These are phyloP conservation scores for Adrianichthys oophorus DNA, from an alignment of 2,797 vertebrate species.

Conservation along the genomic window DNA sequence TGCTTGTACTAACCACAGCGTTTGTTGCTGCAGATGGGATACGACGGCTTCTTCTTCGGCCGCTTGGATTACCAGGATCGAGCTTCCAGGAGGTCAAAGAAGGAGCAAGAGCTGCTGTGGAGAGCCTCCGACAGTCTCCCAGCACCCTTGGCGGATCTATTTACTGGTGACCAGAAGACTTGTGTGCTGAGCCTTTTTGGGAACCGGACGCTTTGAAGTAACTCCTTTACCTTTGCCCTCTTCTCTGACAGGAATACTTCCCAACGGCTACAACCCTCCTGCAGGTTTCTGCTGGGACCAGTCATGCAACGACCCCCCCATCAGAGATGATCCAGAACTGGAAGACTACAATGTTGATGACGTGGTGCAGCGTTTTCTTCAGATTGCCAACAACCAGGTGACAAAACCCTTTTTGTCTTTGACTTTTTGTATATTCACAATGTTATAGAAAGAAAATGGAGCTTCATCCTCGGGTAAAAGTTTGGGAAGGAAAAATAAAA, in stretches of 20 bases:
- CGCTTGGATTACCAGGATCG: constrained; percentile 92
- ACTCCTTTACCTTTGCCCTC: not conserved
- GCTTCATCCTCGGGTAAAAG: no score
- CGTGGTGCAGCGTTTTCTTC: constrained; percentile 77
- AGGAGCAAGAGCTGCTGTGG: constrained; percentile 89
- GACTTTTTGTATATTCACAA: not conserved
- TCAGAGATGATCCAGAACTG: constrained; percentile 83
- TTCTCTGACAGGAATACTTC: constrained; percentile 82
- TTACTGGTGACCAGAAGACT: constrained; percentile 78
- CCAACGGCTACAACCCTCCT: constrained; percentile 87
- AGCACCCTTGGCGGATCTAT: constrained; percentile 83
- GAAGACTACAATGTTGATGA: constrained; percentile 85
- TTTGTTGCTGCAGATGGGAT: constrained; percentile 84
- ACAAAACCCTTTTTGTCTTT: not conserved
- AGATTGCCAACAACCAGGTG: constrained; percentile 75
- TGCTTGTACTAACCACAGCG: no score
- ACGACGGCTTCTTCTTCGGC: constrained; percentile 89
- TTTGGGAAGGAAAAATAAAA: no score
- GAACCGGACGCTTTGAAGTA: not conserved
- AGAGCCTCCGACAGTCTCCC: constrained; percentile 81
- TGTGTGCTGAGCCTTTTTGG: not conserved
- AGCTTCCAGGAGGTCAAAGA: constrained; percentile 36
- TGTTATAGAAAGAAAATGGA: no score
- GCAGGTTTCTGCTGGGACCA: constrained; percentile 88
- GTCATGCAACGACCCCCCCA: constrained; percentile 80